phyloP scores from a whole-genome alignment of 2,888 invertebrate species.

The Iselma pallidipennis region DNA sequence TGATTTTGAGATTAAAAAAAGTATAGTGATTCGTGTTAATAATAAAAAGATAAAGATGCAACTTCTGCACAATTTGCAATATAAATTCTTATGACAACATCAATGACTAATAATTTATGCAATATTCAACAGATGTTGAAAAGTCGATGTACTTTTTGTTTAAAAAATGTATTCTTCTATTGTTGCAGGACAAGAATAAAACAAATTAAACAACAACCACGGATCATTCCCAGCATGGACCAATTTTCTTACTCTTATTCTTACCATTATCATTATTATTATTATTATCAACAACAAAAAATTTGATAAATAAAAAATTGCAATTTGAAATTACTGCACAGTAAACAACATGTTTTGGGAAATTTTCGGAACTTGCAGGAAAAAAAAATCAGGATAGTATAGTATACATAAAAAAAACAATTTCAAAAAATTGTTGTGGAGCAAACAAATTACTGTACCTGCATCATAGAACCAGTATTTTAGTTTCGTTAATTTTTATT shows the following conservation, averaged over 20 bases:
- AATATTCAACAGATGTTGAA: slow-evolving; percentile 35
- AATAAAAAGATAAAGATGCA: background rate
- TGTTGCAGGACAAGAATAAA: slow-evolving; percentile 12
- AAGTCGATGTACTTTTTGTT: background rate
- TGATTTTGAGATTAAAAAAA: too few species aligned
- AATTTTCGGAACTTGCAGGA: slow-evolving; percentile 50
- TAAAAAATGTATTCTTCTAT: slow-evolving; percentile 10
- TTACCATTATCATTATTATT: background rate
- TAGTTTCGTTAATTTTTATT: slow-evolving; percentile 9
- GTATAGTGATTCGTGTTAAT: background rate
- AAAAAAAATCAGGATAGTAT: slow-evolving; percentile 43
- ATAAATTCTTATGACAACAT: background rate
- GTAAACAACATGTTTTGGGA: slow-evolving; percentile 45
- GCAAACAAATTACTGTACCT: slow-evolving; percentile 11
- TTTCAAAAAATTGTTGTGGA: background rate
- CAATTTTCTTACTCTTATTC: background rate
- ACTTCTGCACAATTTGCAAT: background rate
- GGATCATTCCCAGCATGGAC: background rate
- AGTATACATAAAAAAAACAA: background rate
- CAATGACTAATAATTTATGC: slow-evolving; percentile 23
- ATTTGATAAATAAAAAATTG: background rate
- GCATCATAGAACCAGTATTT: slow-evolving; percentile 15
- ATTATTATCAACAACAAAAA: background rate
- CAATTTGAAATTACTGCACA: background rate
- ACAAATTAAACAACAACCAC: too few species aligned